Conservation (phyloP, 2,113 vertebrate genomes). For the Aptenodytes forsteri region DNA sequence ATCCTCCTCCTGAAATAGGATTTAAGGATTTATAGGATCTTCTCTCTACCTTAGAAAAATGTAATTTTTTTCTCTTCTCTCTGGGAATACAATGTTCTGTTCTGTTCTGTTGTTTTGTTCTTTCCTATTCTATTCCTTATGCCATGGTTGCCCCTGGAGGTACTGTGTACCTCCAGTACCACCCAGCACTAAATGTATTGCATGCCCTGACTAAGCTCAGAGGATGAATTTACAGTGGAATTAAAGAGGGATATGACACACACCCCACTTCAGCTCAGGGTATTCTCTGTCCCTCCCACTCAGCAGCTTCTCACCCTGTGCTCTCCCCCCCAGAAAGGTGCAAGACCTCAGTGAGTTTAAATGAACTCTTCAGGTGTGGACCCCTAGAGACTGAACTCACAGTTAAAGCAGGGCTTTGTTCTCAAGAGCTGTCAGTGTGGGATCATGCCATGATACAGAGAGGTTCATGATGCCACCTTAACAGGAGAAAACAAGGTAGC, state of each 20-base stretch:
- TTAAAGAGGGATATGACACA: background rate
- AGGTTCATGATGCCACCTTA: conserved; percentile 5
- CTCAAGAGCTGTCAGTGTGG: conserved; percentile 9
- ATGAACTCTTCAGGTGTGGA: background rate
- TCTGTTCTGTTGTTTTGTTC: background rate
- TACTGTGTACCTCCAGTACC: background rate
- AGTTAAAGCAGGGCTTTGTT: background rate
- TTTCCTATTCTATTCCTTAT: background rate
- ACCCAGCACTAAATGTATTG: background rate
- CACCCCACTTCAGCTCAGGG: background rate
- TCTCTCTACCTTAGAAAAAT: background rate
- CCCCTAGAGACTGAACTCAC: background rate
- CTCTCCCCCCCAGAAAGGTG: background rate
- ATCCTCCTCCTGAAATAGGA: background rate
- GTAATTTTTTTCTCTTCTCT: background rate
- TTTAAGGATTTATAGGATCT: background rate
- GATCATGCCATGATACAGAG: background rate
- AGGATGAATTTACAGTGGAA: background rate
- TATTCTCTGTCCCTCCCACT: background rate
- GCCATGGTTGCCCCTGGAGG: background rate
- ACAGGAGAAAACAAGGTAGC: conserved; percentile 37
- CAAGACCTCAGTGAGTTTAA: background rate
- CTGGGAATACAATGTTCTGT: background rate
- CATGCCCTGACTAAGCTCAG: background rate
- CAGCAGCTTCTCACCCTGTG: background rate